Evolutionary conservation across 2,113 vertebrate genomes (phyloP), one percentile per base, ranked within the genome.

Genomic region (Pogonocichla stellata): DNA sequence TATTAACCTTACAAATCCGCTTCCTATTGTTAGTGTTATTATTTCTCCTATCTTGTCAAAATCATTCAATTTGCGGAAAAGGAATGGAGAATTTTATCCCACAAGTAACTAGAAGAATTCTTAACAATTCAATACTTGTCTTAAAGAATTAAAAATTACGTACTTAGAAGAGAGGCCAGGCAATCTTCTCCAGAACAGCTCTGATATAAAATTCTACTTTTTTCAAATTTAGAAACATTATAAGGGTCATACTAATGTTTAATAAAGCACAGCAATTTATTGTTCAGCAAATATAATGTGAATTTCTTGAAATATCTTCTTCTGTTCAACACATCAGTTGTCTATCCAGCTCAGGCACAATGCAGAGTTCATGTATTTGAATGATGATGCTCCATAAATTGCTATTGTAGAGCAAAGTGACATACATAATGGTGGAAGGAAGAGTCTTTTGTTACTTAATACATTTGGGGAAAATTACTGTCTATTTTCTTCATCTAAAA

Each of bases 1-100:
- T 96, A 96, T 80, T 84, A 96, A 94, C 8, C 34, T 60, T 87
- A 81, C 40, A 88, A 95, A 97, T 92, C 16, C 50, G 51, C 94
- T 93, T 92, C 77, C 24, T 82, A 36, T 71, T 66, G 29, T 80
- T 86, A 43, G 10, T 54, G 23, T 79, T 95, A 86, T 89, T 94
- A 77, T 82, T 96, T 78, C 62, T 92, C 45, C 15, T 80, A 33
- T 54, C 69, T 91, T 92, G 43, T 64, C 80, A 80, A 9, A 77
- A 61, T 57, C 75, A 92, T 88, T 95, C 73, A 88, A 73, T 56
- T 75, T 90, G 20, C 33, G 67, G 57, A 33, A 87, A 80, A 86
- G 9, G 10, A 96, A 86, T 43, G 36, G 40, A 82, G 28, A 90
- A 38, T 38, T 69, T 58, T 62, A 64, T 65, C n/a, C 33, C 33